Percentiles rank a stretch among this genome's conserved stretches.
Conservation (phyloP, 2,888 invertebrate species). For the Ecliptopera silaceata region DNA sequence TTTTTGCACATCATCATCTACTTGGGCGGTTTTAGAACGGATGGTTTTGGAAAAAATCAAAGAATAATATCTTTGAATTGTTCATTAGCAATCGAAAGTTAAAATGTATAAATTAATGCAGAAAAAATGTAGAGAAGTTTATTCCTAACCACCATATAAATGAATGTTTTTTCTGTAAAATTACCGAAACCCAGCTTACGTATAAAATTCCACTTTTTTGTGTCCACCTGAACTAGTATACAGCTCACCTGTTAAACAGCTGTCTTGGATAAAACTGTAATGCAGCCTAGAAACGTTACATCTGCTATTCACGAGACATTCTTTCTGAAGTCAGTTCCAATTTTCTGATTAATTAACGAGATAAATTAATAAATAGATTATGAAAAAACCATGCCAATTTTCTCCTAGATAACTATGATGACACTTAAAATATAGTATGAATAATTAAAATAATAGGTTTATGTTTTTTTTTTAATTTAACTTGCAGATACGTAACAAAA, state of each 20-base stretch:
- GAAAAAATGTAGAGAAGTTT: neutral
- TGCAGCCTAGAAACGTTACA: conserved; percentile 25
- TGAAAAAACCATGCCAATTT: neutral
- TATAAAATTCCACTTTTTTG: conserved; percentile 26
- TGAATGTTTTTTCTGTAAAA: conserved; percentile 15
- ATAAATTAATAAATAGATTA: conserved; percentile 9
- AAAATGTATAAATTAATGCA: neutral
- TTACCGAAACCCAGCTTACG: conserved; percentile 23
- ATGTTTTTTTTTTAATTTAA: too few species aligned
- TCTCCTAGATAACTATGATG: too few species aligned
- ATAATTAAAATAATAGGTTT: too few species aligned
- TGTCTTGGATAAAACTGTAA: conserved; percentile 24
- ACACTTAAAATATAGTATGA: too few species aligned
- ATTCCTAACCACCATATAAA: conserved; percentile 1
- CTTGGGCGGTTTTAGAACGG: too few species aligned
- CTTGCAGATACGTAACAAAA: too few species aligned
- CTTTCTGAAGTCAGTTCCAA: conserved; percentile 14
- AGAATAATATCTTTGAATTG: too few species aligned
- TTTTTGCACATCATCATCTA: too few species aligned
- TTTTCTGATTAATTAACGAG: conserved; percentile 25
- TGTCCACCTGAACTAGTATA: conserved; percentile 22
- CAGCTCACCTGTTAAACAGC: conserved; percentile 29
- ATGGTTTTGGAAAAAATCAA: too few species aligned
- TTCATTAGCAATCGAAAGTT: neutral
- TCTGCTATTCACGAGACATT: conserved; percentile 23